phyloP scores from a whole-genome alignment of 2,797 vertebrate species.

The Euphonia xanthogaster region DNA sequence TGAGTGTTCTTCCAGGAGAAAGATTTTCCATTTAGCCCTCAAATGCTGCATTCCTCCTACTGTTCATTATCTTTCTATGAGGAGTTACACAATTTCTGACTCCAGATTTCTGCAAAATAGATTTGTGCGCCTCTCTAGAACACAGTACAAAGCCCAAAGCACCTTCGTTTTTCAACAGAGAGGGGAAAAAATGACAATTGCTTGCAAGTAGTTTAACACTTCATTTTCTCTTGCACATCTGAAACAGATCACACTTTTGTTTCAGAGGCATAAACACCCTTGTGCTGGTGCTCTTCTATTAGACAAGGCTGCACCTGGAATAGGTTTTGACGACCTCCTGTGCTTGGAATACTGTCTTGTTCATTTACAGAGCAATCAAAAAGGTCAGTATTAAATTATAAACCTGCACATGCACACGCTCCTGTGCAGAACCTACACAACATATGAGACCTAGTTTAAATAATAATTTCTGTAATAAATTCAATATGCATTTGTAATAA shows the following conservation, averaged over 20 bases:
- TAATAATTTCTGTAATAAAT: not conserved
- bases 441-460: not conserved
- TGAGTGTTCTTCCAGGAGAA: not conserved
- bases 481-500: not conserved
- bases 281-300: not conserved
- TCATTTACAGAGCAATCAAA: slow-evolving; percentile 18
- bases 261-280: slow-evolving; percentile 59
- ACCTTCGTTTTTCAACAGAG: not conserved
- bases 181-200: not conserved
- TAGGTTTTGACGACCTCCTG: slow-evolving; percentile 38
- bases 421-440: not conserved
- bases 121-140: not conserved
- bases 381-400: not conserved
- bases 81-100: not conserved
- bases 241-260: slow-evolving; percentile 55
- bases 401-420: not conserved
- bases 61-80: not conserved
- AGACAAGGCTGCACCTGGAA: slow-evolving; percentile 46
- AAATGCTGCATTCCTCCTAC: not conserved
- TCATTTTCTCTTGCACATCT: slow-evolving; percentile 52
- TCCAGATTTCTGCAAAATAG: slow-evolving; percentile 19
- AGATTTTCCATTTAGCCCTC: not conserved
- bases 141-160: not conserved
- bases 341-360: not conserved
- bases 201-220: slow-evolving; percentile 3